phyloP scores from a whole-genome alignment of 2,888 invertebrate species.

The Odontomyia ornata region DNA sequence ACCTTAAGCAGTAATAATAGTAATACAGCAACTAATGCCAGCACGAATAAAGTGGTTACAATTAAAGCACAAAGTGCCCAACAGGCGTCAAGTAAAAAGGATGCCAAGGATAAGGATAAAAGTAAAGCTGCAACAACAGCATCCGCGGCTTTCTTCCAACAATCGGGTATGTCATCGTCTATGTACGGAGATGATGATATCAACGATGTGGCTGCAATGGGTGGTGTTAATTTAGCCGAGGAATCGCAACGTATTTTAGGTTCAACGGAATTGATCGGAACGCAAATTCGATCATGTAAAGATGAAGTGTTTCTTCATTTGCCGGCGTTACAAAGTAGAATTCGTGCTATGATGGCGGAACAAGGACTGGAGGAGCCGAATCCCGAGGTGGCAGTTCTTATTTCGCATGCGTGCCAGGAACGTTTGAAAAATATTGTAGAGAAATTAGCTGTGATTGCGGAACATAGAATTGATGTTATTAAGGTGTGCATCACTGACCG shows the following conservation, averaged over 20 bases:
- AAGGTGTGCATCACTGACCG: constrained; percentile 78
- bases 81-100: constrained; percentile 65
- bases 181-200: constrained; percentile 91
- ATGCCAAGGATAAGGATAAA: constrained; percentile 81
- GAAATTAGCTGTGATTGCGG: constrained; percentile 90
- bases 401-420: constrained; percentile 95
- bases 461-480: constrained; percentile 92
- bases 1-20: constrained; percentile 35
- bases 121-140: constrained; percentile 67
- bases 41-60: constrained; percentile 51
- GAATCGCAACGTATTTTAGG: constrained; percentile 94
- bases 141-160: constrained; percentile 65
- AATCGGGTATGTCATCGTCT: constrained; percentile 65
- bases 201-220: constrained; percentile 99
- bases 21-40: constrained; percentile 50
- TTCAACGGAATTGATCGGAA: constrained; percentile 87
- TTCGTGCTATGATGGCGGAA: constrained; percentile 78
- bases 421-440: constrained; percentile 89
- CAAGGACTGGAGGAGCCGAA: constrained; percentile 84
- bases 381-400: constrained; percentile 86
- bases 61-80: constrained; percentile 64
- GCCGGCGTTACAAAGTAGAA: constrained; percentile 77
- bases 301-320: constrained; percentile 89
- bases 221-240: constrained; percentile 96
- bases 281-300: constrained; percentile 89